Evolutionary conservation across 1,140 invertebrate species (phyloP), one percentile per base, ranked within the genome.

Genomic region (Hormaphis cornu): DNA sequence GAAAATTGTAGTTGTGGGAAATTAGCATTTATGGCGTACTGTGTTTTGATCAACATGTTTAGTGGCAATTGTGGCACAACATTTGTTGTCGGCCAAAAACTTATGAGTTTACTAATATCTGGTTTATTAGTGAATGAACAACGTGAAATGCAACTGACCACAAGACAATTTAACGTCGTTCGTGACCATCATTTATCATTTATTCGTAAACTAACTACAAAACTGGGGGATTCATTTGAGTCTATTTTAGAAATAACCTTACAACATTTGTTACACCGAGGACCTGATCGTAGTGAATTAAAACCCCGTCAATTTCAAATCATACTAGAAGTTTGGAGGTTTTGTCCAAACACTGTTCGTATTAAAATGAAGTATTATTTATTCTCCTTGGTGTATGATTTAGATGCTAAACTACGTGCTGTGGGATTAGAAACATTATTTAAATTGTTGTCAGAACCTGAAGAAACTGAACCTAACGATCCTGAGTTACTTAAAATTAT

Each of bases 351-450:
- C 50, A 66, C 48, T 48, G 61, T 66, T 9, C 44, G 61, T 26
- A 66, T 66, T 24, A 66, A 66, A 50, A 66, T 50, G 12, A 66
- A 66, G 50, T 66, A 50, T 50, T 66, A 66, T 48, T 35, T 66
- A n/a, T 48, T 66, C 3, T 14, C 26, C 24, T n/a, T 66, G 44
- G 61, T 48, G 9, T 66, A 66, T 50, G 28, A 66, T 66, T 18
- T 50, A 33, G 61, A 66, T 66, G 26, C 46, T 50, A 66, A 66
- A 50, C 8, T 50, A 66, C 61, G 61, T 16, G 40, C 44, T 16
- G 61, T 66, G 9, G 61, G 44, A 35, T 48, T 66, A 4, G 61
- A 66, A 1, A 66, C 44, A 26, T 33, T 66, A 16, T 66, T 33
- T 9, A 66, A 24, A 66, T 7, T 66, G 33, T 37, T 66, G 24